Percentiles rank a stretch among this genome's conserved stretches.
phyloP scores from a whole-genome alignment of 1,140 invertebrate genomes.

The Aporrectodea caliginosa region DNA sequence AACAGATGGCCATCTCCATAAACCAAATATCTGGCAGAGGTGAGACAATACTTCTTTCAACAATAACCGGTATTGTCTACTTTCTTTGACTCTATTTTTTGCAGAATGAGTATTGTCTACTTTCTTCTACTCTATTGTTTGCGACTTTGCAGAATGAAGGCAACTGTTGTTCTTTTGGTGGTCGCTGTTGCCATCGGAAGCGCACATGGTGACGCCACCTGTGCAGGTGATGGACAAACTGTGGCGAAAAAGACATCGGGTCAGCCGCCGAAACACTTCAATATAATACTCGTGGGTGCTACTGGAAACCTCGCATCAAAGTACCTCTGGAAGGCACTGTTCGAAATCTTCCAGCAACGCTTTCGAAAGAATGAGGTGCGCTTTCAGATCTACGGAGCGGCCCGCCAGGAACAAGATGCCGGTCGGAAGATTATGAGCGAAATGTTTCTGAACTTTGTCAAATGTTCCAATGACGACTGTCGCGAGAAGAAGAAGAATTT shows the following conservation, averaged over 20 bases:
- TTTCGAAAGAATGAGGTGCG: conserved; percentile 36
- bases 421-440: conserved; percentile 30
- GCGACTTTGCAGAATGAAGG: not conserved
- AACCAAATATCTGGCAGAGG: no score
- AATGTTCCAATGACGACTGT: conserved; percentile 26
- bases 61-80: no score
- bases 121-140: no score
- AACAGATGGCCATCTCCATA: no score
- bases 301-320: conserved; percentile 48
- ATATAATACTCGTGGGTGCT: conserved; percentile 35
- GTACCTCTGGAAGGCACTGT: conserved; percentile 48
- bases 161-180: not conserved
- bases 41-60: no score
- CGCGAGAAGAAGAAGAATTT: conserved; percentile 24
- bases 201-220: not conserved
- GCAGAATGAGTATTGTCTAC: no score
- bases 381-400: conserved; percentile 42
- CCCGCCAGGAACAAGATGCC: conserved; percentile 20
- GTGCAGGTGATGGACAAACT: not conserved
- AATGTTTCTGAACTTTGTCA: conserved; percentile 27
- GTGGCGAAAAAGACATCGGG: not conserved
- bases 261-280: conserved; percentile 20
- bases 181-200: not conserved
- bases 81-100: no score
- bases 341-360: conserved; percentile 39